Conservation (phyloP, 2,797 vertebrate species). For the Lophius americanus region DNA sequence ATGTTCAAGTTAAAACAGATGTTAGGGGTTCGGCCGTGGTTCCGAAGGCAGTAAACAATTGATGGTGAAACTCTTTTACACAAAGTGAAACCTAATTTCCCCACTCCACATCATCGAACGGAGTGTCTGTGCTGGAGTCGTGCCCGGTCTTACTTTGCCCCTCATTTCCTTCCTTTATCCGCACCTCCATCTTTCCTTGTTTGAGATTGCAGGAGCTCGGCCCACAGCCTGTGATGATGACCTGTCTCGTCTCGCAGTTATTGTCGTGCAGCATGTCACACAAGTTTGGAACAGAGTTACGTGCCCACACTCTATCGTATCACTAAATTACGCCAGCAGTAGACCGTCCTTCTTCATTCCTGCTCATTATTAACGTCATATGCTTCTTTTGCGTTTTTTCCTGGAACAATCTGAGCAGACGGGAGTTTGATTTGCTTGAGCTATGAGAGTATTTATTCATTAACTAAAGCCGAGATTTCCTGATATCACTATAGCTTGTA, state of each 20-base stretch:
- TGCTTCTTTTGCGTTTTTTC: neutral
- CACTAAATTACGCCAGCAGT: constrained; percentile 28
- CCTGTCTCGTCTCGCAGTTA: constrained; percentile 36
- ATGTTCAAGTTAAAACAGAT: constrained; percentile 46
- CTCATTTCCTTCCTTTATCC: constrained; percentile 50
- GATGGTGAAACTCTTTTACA: constrained; percentile 59
- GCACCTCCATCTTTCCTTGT: constrained; percentile 35
- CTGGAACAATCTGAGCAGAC: constrained; percentile 15
- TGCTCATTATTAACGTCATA: constrained; percentile 33
- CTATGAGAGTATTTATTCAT: constrained; percentile 31
- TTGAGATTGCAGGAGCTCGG: constrained; percentile 35
- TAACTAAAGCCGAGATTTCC: constrained; percentile 24
- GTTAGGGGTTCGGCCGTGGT: constrained; percentile 46
- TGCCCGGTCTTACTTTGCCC: constrained; percentile 56
- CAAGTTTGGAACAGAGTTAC: constrained; percentile 38
- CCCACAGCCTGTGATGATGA: constrained; percentile 44
- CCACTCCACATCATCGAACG: constrained; percentile 57
- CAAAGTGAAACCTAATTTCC: constrained; percentile 46
- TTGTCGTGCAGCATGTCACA: constrained; percentile 39
- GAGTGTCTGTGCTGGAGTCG: constrained; percentile 63
- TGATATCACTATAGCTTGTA: constrained; percentile 10
- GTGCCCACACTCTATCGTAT: constrained; percentile 25
- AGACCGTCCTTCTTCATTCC: constrained; percentile 23
- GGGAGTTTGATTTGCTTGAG: constrained; percentile 3
- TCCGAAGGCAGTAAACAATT: constrained; percentile 51